Evolutionary conservation across 1,140 invertebrate species (phyloP).

Genomic region (Tetranychus urticae): DNA sequence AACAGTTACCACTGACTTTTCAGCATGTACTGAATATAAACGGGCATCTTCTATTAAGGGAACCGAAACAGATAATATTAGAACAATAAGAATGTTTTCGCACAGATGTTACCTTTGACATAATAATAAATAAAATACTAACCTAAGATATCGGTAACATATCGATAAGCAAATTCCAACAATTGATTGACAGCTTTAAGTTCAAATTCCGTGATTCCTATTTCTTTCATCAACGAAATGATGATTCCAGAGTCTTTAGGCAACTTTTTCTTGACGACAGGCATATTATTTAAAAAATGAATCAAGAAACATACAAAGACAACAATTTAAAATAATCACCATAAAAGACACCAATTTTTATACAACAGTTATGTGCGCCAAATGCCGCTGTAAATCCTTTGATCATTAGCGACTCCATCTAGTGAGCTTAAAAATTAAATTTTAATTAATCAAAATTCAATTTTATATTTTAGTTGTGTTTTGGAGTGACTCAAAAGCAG

Average conservation of each 20-base stretch:
- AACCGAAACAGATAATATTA: slow-evolving; percentile 23
- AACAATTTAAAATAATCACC: too few relatives aligned
- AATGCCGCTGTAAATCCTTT: too few relatives aligned
- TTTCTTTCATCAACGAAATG: slow-evolving; percentile 77
- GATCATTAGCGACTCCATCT: too few relatives aligned
- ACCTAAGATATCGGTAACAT: slow-evolving; percentile 18
- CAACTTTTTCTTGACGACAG: neutral
- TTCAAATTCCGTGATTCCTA: slow-evolving; percentile 75
- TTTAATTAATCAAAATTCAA: too few relatives aligned
- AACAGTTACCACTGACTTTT: slow-evolving; percentile 70
- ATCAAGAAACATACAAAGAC: too few relatives aligned
- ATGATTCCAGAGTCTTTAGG: slow-evolving; percentile 80
- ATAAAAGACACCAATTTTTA: too few relatives aligned
- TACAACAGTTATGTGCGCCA: too few relatives aligned
- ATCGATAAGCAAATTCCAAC: slow-evolving; percentile 78
- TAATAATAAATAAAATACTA: neutral
- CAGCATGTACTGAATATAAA: slow-evolving; percentile 63
- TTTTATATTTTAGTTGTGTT: too few relatives aligned
- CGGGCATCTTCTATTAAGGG: slow-evolving; percentile 73
- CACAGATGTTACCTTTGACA: too few relatives aligned
- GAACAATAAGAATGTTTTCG: neutral
- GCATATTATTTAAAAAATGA: too few relatives aligned
- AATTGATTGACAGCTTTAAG: slow-evolving; percentile 78
- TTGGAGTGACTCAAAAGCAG: too few relatives aligned
- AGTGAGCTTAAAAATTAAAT: too few relatives aligned